Conservation (phyloP, 2,888 invertebrate species). For the Leptinotarsa peninsularis region DNA sequence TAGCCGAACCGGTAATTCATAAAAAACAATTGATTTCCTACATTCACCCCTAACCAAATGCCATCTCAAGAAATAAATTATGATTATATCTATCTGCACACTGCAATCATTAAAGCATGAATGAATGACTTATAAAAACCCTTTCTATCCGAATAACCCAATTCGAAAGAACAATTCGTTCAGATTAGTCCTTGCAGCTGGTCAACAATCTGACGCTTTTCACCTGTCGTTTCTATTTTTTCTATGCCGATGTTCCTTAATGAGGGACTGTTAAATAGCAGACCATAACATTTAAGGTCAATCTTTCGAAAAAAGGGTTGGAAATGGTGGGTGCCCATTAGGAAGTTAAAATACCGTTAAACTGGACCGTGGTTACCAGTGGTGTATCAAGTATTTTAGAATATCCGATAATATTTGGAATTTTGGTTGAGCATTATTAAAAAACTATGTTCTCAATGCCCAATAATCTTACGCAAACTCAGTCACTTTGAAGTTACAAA, state of each 20-base stretch:
- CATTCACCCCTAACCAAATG: not conserved
- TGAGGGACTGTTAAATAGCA: constrained; percentile 38
- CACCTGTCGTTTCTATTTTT: constrained; percentile 41
- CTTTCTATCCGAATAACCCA: constrained; percentile 16
- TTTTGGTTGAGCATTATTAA: too few relatives aligned
- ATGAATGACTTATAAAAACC: constrained; percentile 9
- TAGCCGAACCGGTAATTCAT: not conserved
- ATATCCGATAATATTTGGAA: too few relatives aligned
- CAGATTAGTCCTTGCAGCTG: constrained; percentile 19
- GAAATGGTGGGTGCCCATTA: constrained; percentile 37
- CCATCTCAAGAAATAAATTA: constrained; percentile 1
- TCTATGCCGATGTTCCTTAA: constrained; percentile 34
- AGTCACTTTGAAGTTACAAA: too few relatives aligned
- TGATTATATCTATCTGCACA: constrained; percentile 1
- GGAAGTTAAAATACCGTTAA: constrained; percentile 35
- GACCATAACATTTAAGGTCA: constrained; percentile 30
- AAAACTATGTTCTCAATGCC: too few relatives aligned
- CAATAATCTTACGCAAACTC: too few relatives aligned
- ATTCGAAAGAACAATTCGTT: constrained; percentile 13
- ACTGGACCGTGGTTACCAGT: constrained; percentile 21
- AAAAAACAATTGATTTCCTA: not conserved
- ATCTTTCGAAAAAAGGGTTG: constrained; percentile 42
- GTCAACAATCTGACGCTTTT: constrained; percentile 28
- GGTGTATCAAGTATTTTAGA: constrained; percentile 13
- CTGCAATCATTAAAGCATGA: not conserved